Percentiles rank a stretch among this genome's conserved stretches.
Conservation (phyloP, 2,888 invertebrate species). For the Ceraclea dissimilis region DNA sequence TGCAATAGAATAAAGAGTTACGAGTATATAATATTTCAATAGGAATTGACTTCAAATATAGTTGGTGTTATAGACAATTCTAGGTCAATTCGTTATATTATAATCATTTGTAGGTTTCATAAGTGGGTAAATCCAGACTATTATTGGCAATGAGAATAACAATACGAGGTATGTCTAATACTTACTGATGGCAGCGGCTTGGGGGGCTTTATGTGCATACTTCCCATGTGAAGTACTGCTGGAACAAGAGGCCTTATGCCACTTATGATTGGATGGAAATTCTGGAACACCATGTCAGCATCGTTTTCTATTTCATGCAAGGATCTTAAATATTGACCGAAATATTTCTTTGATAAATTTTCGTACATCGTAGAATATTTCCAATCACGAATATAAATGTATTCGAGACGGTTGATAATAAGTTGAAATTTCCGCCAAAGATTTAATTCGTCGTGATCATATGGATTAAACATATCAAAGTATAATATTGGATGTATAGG, state of each 20-base stretch:
- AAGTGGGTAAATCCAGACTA: too few relatives aligned
- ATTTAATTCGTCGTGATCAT: conserved; percentile 36
- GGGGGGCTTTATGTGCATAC: conserved; percentile 39
- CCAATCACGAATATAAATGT: conserved; percentile 34
- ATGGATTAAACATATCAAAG: conserved; percentile 43
- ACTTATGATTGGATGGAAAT: conserved; percentile 36
- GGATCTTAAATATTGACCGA: conserved; percentile 32
- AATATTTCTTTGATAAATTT: conserved; percentile 25
- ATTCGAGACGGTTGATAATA: conserved; percentile 30
- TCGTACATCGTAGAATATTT: conserved; percentile 18
- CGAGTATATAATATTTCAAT: too few relatives aligned
- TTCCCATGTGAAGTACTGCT: conserved; percentile 37
- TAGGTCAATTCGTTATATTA: too few relatives aligned
- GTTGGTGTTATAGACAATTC: too few relatives aligned
- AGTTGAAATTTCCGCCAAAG: conserved; percentile 33
- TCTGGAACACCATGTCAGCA: conserved; percentile 41
- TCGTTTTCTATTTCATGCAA: conserved; percentile 40
- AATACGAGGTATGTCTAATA: too few relatives aligned
- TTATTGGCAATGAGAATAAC: too few relatives aligned
- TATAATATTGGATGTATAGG: conserved; percentile 46
- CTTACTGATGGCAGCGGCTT: conserved; percentile 35
- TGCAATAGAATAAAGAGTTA: conserved; percentile 27
- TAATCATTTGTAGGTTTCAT: too few relatives aligned
- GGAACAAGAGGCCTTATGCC: conserved; percentile 41
- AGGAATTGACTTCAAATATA: too few relatives aligned